phyloP scores from a whole-genome alignment of 2,113 vertebrate genomes.

The Crotalus horridus region DNA sequence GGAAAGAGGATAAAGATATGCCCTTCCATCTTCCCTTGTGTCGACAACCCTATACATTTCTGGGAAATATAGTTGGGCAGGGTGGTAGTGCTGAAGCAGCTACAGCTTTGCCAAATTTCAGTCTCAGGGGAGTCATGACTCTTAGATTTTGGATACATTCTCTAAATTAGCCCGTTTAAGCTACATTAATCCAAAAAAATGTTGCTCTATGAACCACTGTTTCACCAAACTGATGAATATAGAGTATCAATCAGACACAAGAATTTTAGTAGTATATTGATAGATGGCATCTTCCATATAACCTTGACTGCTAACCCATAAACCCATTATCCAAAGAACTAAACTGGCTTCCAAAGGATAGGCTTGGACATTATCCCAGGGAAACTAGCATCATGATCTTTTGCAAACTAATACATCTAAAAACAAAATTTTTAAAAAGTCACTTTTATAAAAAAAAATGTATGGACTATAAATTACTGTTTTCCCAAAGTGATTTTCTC shows the following conservation, averaged over 20 bases:
- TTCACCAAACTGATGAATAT: no score
- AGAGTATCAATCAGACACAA: background rate
- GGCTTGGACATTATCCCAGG: background rate
- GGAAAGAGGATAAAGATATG: no score
- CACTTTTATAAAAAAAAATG: background rate
- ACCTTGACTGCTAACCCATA: background rate
- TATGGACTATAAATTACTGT: background rate
- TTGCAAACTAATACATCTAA: background rate
- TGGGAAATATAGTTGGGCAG: no score
- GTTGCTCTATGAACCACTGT: no score
- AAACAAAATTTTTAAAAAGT: background rate
- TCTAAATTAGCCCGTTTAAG: no score
- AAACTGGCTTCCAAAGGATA: background rate
- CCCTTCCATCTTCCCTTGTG: no score
- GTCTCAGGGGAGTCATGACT: no score
- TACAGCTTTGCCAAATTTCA: no score
- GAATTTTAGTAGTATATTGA: background rate
- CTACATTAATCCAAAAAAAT: no score
- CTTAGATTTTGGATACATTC: no score
- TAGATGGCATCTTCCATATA: background rate
- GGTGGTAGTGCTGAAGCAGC: no score
- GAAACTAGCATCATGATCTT: background rate
- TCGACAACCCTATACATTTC: no score
- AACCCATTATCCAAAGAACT: background rate
- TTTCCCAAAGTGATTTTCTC: background rate